phyloP scores from a whole-genome alignment of 2,113 vertebrate genomes.

The Forbesichthys agassizii region DNA sequence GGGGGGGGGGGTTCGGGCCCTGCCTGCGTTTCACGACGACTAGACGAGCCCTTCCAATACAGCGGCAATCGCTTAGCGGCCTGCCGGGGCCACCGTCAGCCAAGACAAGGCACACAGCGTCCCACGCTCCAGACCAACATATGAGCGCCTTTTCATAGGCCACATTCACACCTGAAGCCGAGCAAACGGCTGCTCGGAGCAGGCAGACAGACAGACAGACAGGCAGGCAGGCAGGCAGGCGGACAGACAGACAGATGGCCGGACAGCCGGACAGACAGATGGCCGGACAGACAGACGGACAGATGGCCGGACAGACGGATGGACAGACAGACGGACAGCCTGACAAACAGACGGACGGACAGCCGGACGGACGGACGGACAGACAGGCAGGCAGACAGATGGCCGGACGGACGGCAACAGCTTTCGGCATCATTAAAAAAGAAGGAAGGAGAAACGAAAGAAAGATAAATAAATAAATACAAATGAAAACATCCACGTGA shows the following conservation, averaged over 20 bases:
- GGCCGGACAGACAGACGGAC: constrained; percentile 52
- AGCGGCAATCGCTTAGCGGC: constrained; percentile 48
- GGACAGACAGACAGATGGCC: too few species aligned
- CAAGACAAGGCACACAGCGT: background rate
- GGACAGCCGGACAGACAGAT: too few species aligned
- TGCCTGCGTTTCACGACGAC: background rate
- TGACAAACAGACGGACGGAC: constrained; percentile 71
- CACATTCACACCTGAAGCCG: constrained; percentile 80
- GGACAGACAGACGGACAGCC: too few species aligned
- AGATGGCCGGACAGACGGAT: constrained; percentile 66
- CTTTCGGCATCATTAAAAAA: constrained; percentile 94
- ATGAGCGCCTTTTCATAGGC: constrained; percentile 47
- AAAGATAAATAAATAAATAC: constrained; percentile 42
- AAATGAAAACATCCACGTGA: constrained; percentile 75
- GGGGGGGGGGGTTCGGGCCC: background rate
- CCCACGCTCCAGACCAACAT: background rate
- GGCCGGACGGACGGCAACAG: constrained; percentile 76
- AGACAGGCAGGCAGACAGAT: constrained; percentile 62
- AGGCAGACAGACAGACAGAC: too few species aligned
- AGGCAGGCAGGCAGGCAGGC: too few species aligned
- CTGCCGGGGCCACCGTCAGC: constrained; percentile 39
- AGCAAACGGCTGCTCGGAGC: constrained; percentile 69
- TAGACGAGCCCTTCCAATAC: background rate
- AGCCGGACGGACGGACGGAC: constrained; percentile 83
- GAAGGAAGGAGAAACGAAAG: constrained; percentile 61